Percentiles rank a stretch among this genome's conserved stretches.
Conservation (phyloP, 2,113 vertebrate species). For the Conger conger region DNA sequence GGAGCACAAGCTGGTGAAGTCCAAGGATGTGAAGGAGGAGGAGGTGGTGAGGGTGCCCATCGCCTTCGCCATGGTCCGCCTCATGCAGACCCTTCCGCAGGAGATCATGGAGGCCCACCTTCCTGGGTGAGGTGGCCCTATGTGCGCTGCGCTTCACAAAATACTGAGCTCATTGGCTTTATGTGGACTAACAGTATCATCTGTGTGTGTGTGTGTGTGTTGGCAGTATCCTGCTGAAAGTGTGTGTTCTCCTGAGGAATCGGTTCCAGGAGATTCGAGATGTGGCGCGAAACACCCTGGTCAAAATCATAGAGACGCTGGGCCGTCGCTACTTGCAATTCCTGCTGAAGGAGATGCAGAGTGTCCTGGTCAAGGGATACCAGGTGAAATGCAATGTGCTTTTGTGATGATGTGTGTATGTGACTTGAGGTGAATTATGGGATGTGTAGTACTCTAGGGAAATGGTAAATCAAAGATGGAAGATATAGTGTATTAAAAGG, state of each 20-base stretch:
- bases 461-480: not conserved
- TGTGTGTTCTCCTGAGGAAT: conserved; percentile 88
- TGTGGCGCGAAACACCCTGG: conserved; percentile 83
- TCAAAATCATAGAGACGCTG: conserved; percentile 87
- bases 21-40: conserved; percentile 86
- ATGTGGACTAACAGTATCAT: not conserved
- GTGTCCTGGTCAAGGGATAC: conserved; percentile 85
- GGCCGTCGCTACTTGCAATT: conserved; percentile 85
- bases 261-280: conserved; percentile 93
- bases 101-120: conserved; percentile 87
- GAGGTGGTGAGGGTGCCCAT: conserved; percentile 88
- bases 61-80: conserved; percentile 91
- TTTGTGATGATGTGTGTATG: not conserved
- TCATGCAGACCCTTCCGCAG: conserved; percentile 89
- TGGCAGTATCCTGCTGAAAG: conserved; percentile 85
- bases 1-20: conserved; percentile 90
- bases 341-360: conserved; percentile 87
- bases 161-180: not conserved
- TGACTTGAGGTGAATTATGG: not conserved
- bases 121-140: conserved; percentile 69
- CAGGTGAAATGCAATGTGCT: conserved; percentile 70
- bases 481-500: not conserved
- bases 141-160: not conserved
- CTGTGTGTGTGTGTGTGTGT: conserved; percentile 41
- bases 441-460: not conserved